These are phyloP conservation scores for Nematostella vectensis DNA, from an alignment of 92 coral and sea anemone genomes.

Conservation along the genomic window DNA sequence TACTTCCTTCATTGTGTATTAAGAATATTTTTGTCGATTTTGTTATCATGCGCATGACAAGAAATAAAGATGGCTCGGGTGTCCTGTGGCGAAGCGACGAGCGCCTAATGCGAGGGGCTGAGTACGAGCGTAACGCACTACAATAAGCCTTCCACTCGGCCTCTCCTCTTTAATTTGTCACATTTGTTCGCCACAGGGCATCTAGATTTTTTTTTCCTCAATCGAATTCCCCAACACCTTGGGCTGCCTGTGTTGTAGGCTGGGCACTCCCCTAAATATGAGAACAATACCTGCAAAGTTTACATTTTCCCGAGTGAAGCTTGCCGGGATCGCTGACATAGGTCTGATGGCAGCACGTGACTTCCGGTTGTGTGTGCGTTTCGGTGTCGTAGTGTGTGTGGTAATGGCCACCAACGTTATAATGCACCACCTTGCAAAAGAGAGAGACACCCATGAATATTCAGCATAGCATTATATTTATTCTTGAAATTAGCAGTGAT, in stretches of 20 bases:
- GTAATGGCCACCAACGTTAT: constrained; percentile 88
- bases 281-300: constrained; percentile 97
- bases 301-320: constrained; percentile 42
- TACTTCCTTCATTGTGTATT: background rate
- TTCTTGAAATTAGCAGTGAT: background rate
- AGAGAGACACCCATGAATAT: background rate
- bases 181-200: too few species aligned
- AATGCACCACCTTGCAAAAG: constrained; percentile 77
- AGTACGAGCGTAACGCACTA: too few species aligned
- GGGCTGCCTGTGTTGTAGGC: too few species aligned
- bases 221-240: too few species aligned
- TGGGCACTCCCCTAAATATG: too few species aligned
- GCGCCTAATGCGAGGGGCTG: background rate
- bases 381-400: constrained; percentile 93
- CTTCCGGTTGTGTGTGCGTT: constrained; percentile 75
- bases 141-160: too few species aligned
- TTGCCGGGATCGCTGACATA: constrained; percentile 12
- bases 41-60: background rate
- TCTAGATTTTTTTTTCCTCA: too few species aligned
- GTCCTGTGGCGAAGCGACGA: too few species aligned
- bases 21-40: background rate
- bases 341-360: constrained; percentile 86
- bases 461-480: background rate
- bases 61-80: too few species aligned
- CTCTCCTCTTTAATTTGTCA: too few species aligned